Evolutionary conservation across 2,888 invertebrate species (phyloP), one percentile per base, ranked within the genome.

Genomic region (Leuctra nigra): DNA sequence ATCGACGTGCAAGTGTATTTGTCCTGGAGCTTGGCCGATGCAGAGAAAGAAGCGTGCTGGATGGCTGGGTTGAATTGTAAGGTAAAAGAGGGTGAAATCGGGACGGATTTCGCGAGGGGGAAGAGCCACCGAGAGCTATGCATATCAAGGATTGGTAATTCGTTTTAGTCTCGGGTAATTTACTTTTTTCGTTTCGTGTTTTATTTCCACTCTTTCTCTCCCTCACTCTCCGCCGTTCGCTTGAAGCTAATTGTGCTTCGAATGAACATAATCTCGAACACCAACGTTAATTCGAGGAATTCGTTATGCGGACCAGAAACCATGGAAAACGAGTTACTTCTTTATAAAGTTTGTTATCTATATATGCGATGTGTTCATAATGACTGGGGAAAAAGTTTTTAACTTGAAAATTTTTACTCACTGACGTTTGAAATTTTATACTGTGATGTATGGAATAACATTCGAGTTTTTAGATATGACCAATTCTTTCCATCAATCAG

Each of bases 161-260:
- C 60, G 61, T 60, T 61, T 54, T 60, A 60, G 61, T 60, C 59
- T 53, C 57, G 59, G 55, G 55, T 61, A 61, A 61, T 61, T 61
- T 61, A 57, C 57, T 60, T 59, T 44, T 55, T 53, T 50, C 18
- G 16, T 50, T 33, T 9, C 50, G 33, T 50, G 50, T 50, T 50
- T 50, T 50, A 50, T 50, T 33, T 41, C 20, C 41, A 18, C 38
- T n/a, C 18, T 41, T n/a, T 41, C 11, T 3, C n/a, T n/a, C n/a
- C n/a, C n/a, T n/a, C n/a, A n/a, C n/a, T n/a, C n/a, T n/a, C n/a
- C n/a, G n/a, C 41, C 11, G 16, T 41, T 16, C 4, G 16, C 36
- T 13, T 18, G 41, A 18, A 41, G 18, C 41, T 41, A 41, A 41
- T 41, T 18, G 41, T 41, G 4, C 41, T 11, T 2, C 16, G 9